Evolutionary conservation across 1,140 invertebrate genomes (phyloP), one percentile per base, ranked within the genome.

Genomic region (Pristionchus pacificus): DNA sequence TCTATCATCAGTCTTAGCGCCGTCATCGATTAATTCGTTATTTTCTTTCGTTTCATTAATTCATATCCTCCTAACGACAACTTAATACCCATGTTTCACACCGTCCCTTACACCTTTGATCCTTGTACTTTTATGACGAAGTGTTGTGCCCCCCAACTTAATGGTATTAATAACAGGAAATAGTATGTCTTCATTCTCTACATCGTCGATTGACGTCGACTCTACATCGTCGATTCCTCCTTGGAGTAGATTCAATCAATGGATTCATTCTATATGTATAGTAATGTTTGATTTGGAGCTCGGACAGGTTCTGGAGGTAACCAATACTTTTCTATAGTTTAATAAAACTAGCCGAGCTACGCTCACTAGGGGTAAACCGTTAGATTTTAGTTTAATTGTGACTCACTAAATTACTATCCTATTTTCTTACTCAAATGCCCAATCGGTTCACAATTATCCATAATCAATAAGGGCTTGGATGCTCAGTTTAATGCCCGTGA

Each of bases 241-340:
- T 60, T 87, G 85, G 85, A 85, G 86, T 67, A 74, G 80, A 77
- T 92, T 97, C 85, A 89, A 89, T 32, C 91, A 94, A 84, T 98
- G 95, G 95, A 88, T 97, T 70, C 91, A 97, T 85, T 97, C 93
- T 83, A 91, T 97, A 75, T 95, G 93, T 86, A 90, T 98, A 71
- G 94, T 98, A 59, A 97, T 94, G 2, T 98, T 98, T 87, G 95
- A 98, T 87, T 87, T 98, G 76, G 95, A 98, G 87, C 86, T 98
- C 28, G 95, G 95, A 49, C 95, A 98, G 88, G 92, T 92, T 57
- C 89, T 97, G 84, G 93, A 96, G 88, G 91, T 92, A 87, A 84
- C 72, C 62, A 28, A 55, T 59, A 15, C 10, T 78, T 31, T 69
- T 63, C 71, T 1, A 59, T 60, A 14, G 27, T 77, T 74, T 76